These are phyloP conservation scores for Lagria hirta DNA, from an alignment of 2,888 invertebrate species.

Conservation along the genomic window DNA sequence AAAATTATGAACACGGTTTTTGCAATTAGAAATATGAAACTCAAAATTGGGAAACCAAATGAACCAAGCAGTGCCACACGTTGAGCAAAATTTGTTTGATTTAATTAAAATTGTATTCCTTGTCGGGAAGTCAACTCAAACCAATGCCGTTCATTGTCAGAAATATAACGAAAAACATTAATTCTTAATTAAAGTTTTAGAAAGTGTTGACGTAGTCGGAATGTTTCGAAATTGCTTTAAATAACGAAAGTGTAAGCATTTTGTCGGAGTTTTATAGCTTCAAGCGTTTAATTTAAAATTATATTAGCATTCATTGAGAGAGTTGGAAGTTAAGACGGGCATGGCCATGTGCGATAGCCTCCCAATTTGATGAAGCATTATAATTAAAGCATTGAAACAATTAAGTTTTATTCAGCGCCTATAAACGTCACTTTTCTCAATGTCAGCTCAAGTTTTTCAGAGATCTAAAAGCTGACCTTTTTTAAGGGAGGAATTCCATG, in stretches of 20 bases:
- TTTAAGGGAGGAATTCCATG: conserved; percentile 35
- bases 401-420: background rate
- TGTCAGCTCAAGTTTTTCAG: no score
- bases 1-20: no score
- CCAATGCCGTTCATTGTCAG: conserved; percentile 20
- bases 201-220: conserved; percentile 36
- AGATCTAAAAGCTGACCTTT: conserved; percentile 30
- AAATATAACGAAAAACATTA: conserved; percentile 32
- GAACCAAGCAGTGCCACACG: no score
- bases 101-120: conserved; percentile 18
- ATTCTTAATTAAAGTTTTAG: conserved; percentile 38
- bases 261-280: conserved; percentile 32
- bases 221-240: conserved; percentile 33
- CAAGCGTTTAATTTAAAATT: conserved; percentile 35
- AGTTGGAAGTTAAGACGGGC: conserved; percentile 29
- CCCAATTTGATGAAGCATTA: conserved; percentile 21
- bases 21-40: no score
- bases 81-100: conserved; percentile 7
- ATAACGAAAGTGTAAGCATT: conserved; percentile 37
- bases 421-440: conserved; percentile 9
- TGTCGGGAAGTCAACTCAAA: conserved; percentile 8
- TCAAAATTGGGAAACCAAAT: no score
- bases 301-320: conserved; percentile 35
- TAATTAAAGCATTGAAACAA: conserved; percentile 22
- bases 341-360: conserved; percentile 30